phyloP scores from a whole-genome alignment of 2,888 invertebrate genomes.

The Urechis unicinctus region DNA sequence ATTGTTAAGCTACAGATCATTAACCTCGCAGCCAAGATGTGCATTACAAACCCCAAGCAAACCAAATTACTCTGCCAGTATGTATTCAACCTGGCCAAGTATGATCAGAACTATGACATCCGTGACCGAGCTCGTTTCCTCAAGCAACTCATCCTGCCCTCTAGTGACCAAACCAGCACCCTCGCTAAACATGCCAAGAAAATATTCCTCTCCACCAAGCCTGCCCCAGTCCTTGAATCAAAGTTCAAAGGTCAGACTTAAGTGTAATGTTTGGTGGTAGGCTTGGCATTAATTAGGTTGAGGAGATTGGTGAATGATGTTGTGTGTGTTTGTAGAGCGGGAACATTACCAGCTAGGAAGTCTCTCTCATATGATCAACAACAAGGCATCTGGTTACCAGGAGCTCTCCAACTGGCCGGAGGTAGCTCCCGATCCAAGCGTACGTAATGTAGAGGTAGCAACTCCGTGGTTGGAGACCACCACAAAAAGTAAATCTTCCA shows the following conservation, averaged over 20 bases:
- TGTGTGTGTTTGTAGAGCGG: slow-evolving; percentile 57
- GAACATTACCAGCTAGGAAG: slow-evolving; percentile 89
- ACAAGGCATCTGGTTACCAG: slow-evolving; percentile 78
- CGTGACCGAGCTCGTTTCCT: slow-evolving; percentile 89
- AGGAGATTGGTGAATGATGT: background rate
- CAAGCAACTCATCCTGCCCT: slow-evolving; percentile 69
- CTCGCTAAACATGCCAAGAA: slow-evolving; percentile 67
- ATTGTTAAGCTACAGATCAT: slow-evolving; percentile 92
- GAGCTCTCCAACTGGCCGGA: slow-evolving; percentile 79
- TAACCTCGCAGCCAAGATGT: slow-evolving; percentile 89
- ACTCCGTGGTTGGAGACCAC: slow-evolving; percentile 34
- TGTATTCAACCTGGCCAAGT: slow-evolving; percentile 85
- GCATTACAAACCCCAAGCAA: slow-evolving; percentile 78
- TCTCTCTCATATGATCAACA: slow-evolving; percentile 87
- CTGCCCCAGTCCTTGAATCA: slow-evolving; percentile 83
- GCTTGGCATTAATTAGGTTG: background rate
- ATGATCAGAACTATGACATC: slow-evolving; percentile 96
- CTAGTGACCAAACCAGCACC: slow-evolving; percentile 45
- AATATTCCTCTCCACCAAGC: slow-evolving; percentile 86
- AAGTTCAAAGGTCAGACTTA: slow-evolving; percentile 51
- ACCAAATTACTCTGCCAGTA: slow-evolving; percentile 84
- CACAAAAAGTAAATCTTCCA: background rate
- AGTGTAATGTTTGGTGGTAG: too few species aligned
- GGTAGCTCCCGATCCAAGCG: slow-evolving; percentile 66
- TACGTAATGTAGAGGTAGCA: slow-evolving; percentile 38